Evolutionary conservation across 2,797 vertebrate genomes (phyloP).

Genomic region (Anabas testudineus): DNA sequence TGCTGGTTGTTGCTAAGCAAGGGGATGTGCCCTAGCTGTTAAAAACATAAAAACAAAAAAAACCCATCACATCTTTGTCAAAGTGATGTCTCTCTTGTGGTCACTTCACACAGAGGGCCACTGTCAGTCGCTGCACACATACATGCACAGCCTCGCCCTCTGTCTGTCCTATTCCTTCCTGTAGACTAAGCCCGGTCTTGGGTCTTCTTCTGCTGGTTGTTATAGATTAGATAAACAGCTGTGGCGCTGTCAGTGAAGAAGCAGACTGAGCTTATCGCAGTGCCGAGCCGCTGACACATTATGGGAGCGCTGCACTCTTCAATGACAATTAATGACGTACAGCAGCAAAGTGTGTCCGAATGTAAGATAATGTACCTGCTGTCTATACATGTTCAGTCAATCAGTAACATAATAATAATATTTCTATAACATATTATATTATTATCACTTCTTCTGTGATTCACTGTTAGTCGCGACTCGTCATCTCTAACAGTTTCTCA

Average conservation of each 20-base stretch:
- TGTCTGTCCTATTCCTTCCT: constrained; percentile 61
- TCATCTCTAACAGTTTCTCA: background rate
- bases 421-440: background rate
- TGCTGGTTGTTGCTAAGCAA: constrained; percentile 52
- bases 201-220: constrained; percentile 61
- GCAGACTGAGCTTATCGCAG: constrained; percentile 21
- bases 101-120: constrained; percentile 7
- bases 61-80: constrained; percentile 30
- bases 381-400: background rate
- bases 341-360: background rate
- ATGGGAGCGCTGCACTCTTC: constrained; percentile 26
- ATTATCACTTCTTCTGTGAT: background rate
- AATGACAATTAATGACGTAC: background rate
- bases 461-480: background rate
- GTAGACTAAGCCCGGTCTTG: constrained; percentile 28
- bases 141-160: background rate
- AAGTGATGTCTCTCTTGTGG: constrained; percentile 20
- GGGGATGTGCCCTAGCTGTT: constrained; percentile 23
- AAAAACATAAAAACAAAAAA: constrained; percentile 41
- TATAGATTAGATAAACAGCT: constrained; percentile 61
- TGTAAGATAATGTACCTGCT: background rate
- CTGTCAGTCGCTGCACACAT: constrained; percentile 2
- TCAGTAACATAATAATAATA: background rate
- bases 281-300: constrained; percentile 6
- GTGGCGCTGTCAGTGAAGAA: constrained; percentile 28